Base-by-base conservation (phyloP, 1,140 invertebrate genomes). In the Panulirus ornatus region DNA sequence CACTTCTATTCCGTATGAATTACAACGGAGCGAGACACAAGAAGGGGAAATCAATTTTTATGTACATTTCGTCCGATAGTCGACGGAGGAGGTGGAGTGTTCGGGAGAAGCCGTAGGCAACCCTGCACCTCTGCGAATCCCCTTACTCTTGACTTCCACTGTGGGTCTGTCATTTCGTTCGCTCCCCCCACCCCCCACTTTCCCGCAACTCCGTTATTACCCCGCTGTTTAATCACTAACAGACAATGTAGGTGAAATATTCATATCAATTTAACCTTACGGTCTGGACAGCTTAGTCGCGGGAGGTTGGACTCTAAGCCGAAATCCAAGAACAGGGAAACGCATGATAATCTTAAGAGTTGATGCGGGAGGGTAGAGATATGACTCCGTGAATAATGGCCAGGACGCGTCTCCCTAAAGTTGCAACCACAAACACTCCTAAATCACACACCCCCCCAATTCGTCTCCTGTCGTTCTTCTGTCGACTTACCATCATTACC, bases 341-440 rank as follows among this genome's bases (percentile, higher is more conserved):
- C 84, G 84, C 51, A 87, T 38, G 16, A 78, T 38, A 79, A 79
- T 78, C 84, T 54, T 87, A 11, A 44, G 73, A 79, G 84, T 66
- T 78, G 84, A 87, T 87, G 84, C 73, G 84, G 27, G 84, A 79
- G 27, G 84, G 66, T 63, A 87, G 75, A 87, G 84, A 87, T 87
- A 87, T 87, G 84, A 87, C 51, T 58, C 8, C 30, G 73, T 87
- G 84, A 78, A 87, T 87, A 87, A 87, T 79, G 54, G 83, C 42
- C 38, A 85, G 83, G 83, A 85, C 42, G 66, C 82, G 58, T 42
- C 27, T 40, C 70, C 83, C 51, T 63, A 36, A 85, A 85, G 66
- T 70, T 44, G 66, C 58, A 8, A 27, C 38, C 42, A 54, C 71
- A 87, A 87, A 79, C 84, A 78, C 84, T 54, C 84, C 38, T 71